Evolutionary conservation across 1,140 invertebrate genomes (phyloP), one percentile per base, ranked within the genome.

Genomic region (Brachionus calyciflorus): DNA sequence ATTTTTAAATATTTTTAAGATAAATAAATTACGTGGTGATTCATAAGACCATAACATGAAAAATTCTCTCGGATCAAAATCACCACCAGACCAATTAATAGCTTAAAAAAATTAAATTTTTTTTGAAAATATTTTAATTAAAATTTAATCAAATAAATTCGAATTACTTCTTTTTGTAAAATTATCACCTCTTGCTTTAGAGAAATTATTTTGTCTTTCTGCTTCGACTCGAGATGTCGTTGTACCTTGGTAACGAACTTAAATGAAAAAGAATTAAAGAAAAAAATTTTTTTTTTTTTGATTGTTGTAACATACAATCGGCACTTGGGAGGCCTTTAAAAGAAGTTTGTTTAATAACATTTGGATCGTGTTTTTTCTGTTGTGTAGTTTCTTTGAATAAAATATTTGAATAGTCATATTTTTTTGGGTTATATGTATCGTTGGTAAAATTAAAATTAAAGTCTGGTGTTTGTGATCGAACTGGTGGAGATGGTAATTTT

Each of bases 21-120:
- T 51, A 33, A 24, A 19, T 30, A 41, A 37, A 9, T 51, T 55
- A 73, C 69, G 46, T n/a, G 69, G 69, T 19, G 69, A 33, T 14
- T 73, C 69, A 14, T 73, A 73, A 21, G 69, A 73, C 69, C 69
- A 73, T 3, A 51, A 19, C 17, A 41, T 1, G 40, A 73, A 73
- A 41, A 49, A 73, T 49, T 73, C 44, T 19, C 69, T 49, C 14
- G 69, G 69, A 73, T 73, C 69, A 73, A 73, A 73, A 55, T 55
- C 69, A 37, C 69, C 69, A 33, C 28, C 30, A 41, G 21, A 10
- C 69, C 69, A 73, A 17, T 73, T 55, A 12, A 73, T 49, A 6
- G 46, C 69, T 73, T 49, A 10, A 60, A 60, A 21, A 17, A 55
- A 55, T n/a, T 55, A n/a, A 12, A 17, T 49, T 49, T 49, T 14